phyloP scores from a whole-genome alignment of 2,797 vertebrate species.

The Petrocephalus schoutedeni region DNA sequence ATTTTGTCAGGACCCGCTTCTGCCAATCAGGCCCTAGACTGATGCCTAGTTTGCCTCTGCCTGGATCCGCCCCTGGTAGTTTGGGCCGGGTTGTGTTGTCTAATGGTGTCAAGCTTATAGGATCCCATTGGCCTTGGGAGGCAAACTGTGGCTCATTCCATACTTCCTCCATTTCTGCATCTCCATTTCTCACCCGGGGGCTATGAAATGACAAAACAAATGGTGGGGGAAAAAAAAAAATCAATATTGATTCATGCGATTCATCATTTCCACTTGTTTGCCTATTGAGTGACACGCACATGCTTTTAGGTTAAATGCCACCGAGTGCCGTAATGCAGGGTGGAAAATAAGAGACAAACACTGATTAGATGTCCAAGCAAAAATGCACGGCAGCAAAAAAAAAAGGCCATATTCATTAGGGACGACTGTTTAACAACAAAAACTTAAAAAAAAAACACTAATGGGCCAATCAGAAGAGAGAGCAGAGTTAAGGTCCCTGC shows the following conservation, averaged over 20 bases:
- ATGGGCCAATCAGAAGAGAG: background rate
- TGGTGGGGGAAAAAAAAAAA: background rate
- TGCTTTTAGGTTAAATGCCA: background rate
- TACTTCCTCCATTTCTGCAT: background rate
- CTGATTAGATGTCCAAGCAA: background rate
- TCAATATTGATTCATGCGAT: background rate
- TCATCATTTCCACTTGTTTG: background rate
- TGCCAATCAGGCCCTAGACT: background rate
- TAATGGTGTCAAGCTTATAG: background rate
- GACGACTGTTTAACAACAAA: background rate
- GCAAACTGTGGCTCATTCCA: background rate
- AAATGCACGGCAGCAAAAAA: background rate
- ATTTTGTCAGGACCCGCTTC: background rate
- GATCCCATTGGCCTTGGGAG: background rate
- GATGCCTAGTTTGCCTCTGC: background rate
- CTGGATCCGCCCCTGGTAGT: background rate
- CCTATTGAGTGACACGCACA: background rate
- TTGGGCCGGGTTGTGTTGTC: background rate
- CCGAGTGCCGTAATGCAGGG: background rate
- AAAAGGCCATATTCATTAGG: background rate
- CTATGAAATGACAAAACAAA: background rate
- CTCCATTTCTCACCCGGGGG: background rate
- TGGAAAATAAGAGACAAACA: background rate
- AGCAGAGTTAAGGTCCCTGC: background rate
- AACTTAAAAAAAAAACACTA: background rate